Evolutionary conservation across 2,113 vertebrate genomes (phyloP).

Genomic region (Falcunculus frontatus): DNA sequence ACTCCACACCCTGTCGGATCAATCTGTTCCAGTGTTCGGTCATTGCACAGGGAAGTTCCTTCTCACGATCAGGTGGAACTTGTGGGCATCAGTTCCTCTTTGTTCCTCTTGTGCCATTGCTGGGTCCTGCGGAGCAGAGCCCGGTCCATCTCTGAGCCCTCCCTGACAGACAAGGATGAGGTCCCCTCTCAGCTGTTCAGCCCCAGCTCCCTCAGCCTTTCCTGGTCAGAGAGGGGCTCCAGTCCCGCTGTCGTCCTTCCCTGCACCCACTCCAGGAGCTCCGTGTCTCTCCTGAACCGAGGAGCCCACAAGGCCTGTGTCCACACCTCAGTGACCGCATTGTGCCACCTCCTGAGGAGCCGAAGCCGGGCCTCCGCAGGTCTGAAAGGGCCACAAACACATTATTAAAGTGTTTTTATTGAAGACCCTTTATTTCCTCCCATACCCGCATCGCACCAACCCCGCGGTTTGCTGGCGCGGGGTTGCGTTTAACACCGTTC

Average conservation of each 20-base stretch:
- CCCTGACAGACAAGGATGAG: rapidly evolving
- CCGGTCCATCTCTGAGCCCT: not conserved
- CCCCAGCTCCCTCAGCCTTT: not conserved
- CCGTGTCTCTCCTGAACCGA: too few relatives aligned
- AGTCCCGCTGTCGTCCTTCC: rapidly evolving
- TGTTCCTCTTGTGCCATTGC: not conserved
- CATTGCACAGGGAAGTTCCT: not conserved
- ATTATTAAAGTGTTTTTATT: not conserved
- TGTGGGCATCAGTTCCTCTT: too few relatives aligned
- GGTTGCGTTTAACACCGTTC: rapidly evolving
- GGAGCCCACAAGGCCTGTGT: rapidly evolving
- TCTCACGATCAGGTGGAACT: too few relatives aligned
- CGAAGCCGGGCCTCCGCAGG: rapidly evolving
- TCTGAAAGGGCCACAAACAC: not conserved
- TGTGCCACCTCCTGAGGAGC: not conserved
- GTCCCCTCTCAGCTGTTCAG: rapidly evolving
- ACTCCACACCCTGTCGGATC: not conserved
- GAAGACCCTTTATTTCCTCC: not conserved
- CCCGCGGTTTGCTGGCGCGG: not conserved
- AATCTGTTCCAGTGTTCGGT: not conserved
- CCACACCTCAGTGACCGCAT: rapidly evolving
- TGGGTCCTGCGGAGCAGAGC: not conserved
- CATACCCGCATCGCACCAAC: rapidly evolving
- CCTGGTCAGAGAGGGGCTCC: rapidly evolving
- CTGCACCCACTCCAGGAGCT: rapidly evolving